Evolutionary conservation across 2,113 vertebrate species (phyloP).

Genomic region (Hydrochoerus hydrochaeris): DNA sequence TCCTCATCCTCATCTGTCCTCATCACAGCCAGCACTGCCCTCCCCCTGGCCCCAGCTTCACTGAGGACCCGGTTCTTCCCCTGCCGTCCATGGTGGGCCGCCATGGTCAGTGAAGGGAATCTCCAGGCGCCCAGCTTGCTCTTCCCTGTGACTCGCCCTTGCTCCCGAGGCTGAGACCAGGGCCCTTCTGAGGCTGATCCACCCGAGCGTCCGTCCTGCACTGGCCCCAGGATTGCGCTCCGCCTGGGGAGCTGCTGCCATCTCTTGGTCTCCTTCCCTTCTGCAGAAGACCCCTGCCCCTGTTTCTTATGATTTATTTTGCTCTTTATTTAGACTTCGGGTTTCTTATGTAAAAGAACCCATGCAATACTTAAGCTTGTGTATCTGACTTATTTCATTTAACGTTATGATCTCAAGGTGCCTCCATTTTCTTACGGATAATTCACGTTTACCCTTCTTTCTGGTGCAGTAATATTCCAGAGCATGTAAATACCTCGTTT

Average conservation of each 20-base stretch:
- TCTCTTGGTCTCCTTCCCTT: neutral
- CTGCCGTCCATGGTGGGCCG: neutral
- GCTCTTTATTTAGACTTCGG: neutral
- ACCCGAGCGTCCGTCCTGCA: neutral
- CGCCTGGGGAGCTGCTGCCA: too few species aligned
- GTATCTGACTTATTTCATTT: neutral
- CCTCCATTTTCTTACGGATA: neutral
- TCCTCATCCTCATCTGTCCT: too few species aligned
- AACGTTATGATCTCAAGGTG: neutral
- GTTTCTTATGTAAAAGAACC: neutral
- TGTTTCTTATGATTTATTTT: neutral
- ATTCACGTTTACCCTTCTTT: neutral
- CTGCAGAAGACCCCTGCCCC: neutral
- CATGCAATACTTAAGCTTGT: neutral
- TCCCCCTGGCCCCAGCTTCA: rapidly evolving
- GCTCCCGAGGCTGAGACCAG: neutral
- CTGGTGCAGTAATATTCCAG: neutral
- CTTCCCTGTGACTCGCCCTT: neutral
- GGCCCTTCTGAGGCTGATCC: rapidly evolving
- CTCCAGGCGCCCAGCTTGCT: neutral
- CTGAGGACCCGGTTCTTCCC: neutral
- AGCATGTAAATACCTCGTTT: neutral
- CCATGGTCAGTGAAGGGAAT: neutral
- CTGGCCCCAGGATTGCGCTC: rapidly evolving
- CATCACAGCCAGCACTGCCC: too few species aligned